phyloP scores from a whole-genome alignment of 2,797 vertebrate genomes.

The Luscinia luscinia region DNA sequence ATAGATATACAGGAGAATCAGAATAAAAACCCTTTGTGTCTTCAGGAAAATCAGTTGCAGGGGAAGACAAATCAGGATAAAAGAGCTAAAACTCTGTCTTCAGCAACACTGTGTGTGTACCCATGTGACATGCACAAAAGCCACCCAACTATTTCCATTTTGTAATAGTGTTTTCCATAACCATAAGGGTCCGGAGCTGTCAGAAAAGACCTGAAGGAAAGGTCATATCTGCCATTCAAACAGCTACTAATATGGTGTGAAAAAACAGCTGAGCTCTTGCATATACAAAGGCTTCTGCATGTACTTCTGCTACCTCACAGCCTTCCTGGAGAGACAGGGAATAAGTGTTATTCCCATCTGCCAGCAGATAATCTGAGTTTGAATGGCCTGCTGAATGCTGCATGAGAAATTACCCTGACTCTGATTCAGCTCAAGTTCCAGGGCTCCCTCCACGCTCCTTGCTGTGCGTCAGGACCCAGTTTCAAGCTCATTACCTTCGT shows the following conservation, averaged over 20 bases:
- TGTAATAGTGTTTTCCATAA: not conserved
- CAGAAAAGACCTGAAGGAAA: slow-evolving; percentile 22
- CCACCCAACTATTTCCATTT: not conserved
- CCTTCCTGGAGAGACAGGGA: not conserved
- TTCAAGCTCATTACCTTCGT: not conserved
- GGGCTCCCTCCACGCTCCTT: not conserved
- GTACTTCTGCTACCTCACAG: not conserved
- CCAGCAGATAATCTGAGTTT: not conserved
- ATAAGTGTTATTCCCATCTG: not conserved
- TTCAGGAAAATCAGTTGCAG: not conserved
- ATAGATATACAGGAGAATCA: not conserved
- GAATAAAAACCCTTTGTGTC: not conserved
- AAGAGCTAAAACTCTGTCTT: not conserved
- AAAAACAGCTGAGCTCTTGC: slow-evolving; percentile 5
- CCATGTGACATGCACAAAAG: not conserved
- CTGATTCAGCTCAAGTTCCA: not conserved
- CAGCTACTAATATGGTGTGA: not conserved
- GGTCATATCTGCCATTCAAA: not conserved
- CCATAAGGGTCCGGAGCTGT: not conserved
- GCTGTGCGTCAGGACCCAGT: not conserved
- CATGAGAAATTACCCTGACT: not conserved
- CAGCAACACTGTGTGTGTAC: not conserved
- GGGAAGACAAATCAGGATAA: not conserved
- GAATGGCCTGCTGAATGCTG: not conserved
- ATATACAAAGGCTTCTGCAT: not conserved